Evolutionary conservation across 1,140 invertebrate genomes (phyloP).

Genomic region (Neoseiulus cucumeris): DNA sequence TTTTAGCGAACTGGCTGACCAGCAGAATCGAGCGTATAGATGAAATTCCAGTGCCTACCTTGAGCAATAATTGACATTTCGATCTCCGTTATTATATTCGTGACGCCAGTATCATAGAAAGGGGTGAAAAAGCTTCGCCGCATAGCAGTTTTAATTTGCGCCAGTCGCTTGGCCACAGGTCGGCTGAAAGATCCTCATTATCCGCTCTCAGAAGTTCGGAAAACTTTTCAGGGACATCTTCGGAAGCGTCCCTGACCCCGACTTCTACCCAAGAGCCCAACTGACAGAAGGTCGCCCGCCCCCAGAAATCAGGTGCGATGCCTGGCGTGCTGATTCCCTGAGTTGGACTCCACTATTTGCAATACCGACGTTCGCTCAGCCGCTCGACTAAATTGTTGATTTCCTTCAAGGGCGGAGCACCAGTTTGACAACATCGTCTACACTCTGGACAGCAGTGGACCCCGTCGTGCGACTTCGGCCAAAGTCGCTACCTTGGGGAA

Average conservation of each 20-base stretch:
- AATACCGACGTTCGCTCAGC: background rate
- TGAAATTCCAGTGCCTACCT: too few species aligned
- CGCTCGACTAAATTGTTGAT: background rate
- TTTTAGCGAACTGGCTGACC: too few species aligned
- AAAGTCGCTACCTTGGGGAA: conserved; percentile 5
- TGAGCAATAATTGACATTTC: too few species aligned
- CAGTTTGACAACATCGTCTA: background rate
- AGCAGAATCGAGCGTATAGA: too few species aligned
- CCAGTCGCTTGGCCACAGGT: background rate
- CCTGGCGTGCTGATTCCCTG: too few species aligned
- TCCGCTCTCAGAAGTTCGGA: conserved; percentile 7
- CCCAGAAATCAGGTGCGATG: background rate
- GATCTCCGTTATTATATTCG: too few species aligned
- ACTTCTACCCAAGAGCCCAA: conserved; percentile 1
- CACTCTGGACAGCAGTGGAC: background rate
- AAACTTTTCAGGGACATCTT: conserved; percentile 2
- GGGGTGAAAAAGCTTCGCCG: too few species aligned
- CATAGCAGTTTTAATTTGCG: background rate
- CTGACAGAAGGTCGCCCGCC: background rate
- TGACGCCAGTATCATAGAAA: too few species aligned
- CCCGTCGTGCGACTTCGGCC: background rate
- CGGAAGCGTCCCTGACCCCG: conserved; percentile 7
- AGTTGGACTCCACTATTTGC: too few species aligned
- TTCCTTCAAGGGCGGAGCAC: background rate
- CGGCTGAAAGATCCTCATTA: background rate